Evolutionary conservation across 92 coral and sea anemone genomes (phyloP).

Genomic region (Paragorgia papillata): DNA sequence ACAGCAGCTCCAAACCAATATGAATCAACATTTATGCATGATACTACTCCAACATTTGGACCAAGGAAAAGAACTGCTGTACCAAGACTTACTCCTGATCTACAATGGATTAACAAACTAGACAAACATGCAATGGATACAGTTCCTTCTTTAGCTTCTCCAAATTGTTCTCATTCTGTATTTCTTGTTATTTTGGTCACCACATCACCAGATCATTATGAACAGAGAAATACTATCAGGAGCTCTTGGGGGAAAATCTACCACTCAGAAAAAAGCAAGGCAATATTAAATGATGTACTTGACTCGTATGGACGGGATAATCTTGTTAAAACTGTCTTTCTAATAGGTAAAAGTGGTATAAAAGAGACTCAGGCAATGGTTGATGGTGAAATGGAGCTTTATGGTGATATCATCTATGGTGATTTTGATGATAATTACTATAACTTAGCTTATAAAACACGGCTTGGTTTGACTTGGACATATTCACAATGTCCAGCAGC

Average conservation of each 20-base stretch:
- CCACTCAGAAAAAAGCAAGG: background rate
- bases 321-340: constrained; percentile 27
- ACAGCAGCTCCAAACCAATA: no score
- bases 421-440: constrained; percentile 27
- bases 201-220: constrained; percentile 23
- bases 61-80: background rate
- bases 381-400: background rate
- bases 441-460: constrained; percentile 23
- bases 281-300: background rate
- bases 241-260: constrained; percentile 25
- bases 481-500: constrained; percentile 19
- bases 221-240: constrained; percentile 32
- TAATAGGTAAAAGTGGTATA: background rate
- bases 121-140: background rate
- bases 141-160: constrained; percentile 7
- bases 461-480: constrained; percentile 39
- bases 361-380: constrained; percentile 10
- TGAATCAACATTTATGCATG: no score
- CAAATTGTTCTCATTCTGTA: constrained; percentile 32
- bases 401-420: constrained; percentile 22
- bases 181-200: constrained; percentile 19
- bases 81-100: constrained; percentile 4
- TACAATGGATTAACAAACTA: constrained; percentile 18
- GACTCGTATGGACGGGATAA: constrained; percentile 4
- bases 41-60: background rate